A percentile compares a stretch with the other conserved stretches of the same genome.
These are phyloP conservation scores for Abrostola triplasia DNA, from an alignment of 2,888 invertebrate species.

Conservation along the genomic window DNA sequence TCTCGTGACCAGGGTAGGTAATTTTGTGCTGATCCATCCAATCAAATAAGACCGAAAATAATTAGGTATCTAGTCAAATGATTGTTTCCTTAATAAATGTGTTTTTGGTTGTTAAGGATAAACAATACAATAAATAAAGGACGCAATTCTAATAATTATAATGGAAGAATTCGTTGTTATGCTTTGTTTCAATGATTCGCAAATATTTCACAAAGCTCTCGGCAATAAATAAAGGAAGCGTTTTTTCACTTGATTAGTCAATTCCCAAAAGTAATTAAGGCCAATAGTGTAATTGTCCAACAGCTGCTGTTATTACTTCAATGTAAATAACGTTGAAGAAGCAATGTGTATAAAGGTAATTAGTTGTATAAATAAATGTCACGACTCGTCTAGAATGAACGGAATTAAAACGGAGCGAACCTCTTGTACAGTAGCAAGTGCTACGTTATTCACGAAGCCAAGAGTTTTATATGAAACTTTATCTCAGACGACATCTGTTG, in stretches of 20 bases:
- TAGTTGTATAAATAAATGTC: background rate
- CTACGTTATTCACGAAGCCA: no score
- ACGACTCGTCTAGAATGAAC: background rate
- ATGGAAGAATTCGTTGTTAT: background rate
- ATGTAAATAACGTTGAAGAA: constrained; percentile 4
- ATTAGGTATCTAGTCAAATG: no score
- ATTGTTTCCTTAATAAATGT: no score
- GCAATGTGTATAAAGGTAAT: constrained; percentile 7
- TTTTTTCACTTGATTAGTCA: constrained; percentile 27
- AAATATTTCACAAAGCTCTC: constrained; percentile 2
- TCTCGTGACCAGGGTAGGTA: no score
- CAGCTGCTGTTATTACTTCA: background rate
- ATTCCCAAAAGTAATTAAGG: constrained; percentile 18
- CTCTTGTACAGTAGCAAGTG: background rate
- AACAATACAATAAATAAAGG: background rate
- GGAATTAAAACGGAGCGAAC: background rate
- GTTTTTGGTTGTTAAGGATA: background rate
- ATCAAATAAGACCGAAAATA: no score
- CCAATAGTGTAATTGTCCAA: background rate
- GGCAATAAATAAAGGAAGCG: constrained; percentile 11
- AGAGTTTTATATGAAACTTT: no score
- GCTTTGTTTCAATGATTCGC: constrained; percentile 6
- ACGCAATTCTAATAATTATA: background rate
- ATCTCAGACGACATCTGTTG: no score
- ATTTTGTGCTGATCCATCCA: no score